A percentile compares a stretch with the other conserved stretches of the same genome.
phyloP scores from a whole-genome alignment of 2,113 vertebrate genomes.

The Bujurquina vittata region DNA sequence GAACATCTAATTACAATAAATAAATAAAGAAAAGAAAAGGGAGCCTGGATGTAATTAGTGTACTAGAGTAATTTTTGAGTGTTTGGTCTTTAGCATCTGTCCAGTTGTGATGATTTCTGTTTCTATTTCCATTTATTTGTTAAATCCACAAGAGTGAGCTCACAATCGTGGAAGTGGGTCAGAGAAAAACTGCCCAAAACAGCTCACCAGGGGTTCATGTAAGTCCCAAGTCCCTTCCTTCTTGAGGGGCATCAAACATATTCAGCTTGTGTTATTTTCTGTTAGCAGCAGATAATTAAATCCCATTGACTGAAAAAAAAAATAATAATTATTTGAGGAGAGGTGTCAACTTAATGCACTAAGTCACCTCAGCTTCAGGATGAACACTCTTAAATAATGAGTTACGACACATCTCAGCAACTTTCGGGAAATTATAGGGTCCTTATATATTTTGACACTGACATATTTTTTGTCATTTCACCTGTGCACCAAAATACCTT shows the following conservation, averaged over 20 bases:
- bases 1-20: not conserved
- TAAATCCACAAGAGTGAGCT: not conserved
- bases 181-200: not conserved
- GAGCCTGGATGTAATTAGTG: no score
- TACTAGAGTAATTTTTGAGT: not conserved
- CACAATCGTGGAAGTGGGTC: not conserved
- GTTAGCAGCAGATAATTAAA: no score
- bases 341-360: not conserved
- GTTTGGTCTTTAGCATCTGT: not conserved
- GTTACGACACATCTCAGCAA: not conserved
- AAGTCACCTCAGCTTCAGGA: not conserved
- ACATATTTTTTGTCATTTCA: not conserved
- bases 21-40: not conserved
- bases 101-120: not conserved
- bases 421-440: not conserved
- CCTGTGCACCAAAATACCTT: not conserved
- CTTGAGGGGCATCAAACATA: no score
- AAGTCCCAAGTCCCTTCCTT: no score
- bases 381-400: not conserved
- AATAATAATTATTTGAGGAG: not conserved
- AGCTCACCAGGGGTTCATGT: no score
- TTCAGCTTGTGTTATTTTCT: no score
- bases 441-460: not conserved
- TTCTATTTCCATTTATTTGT: not conserved
- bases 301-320: no score